Conservation (phyloP, 2,888 invertebrate species). For the Maniola hyperantus region DNA sequence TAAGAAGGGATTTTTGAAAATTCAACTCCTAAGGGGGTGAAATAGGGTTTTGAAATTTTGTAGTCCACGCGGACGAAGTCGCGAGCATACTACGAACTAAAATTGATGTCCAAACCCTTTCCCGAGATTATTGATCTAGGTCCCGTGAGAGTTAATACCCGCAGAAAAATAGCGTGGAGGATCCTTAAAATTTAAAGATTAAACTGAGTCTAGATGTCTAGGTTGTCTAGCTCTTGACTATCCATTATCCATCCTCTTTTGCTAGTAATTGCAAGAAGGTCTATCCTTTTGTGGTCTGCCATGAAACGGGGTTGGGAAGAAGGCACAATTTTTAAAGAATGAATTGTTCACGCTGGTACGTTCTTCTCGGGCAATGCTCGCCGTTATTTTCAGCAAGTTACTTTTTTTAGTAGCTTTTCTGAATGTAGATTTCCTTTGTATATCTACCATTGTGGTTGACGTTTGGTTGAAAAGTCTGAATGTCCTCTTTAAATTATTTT, state of each 20-base stretch:
- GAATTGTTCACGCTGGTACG: slow-evolving; percentile 42
- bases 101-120: too few relatives aligned
- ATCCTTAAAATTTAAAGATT: slow-evolving; percentile 23
- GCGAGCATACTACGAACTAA: too few relatives aligned
- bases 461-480: slow-evolving; percentile 31
- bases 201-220: neutral
- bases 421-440: slow-evolving; percentile 42
- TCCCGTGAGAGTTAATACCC: too few relatives aligned
- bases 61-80: too few relatives aligned
- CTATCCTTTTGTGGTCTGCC: slow-evolving; percentile 29
- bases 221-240: slow-evolving; percentile 17
- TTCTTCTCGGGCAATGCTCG: slow-evolving; percentile 55
- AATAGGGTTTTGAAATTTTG: too few relatives aligned
- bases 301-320: slow-evolving; percentile 30
- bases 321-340: slow-evolving; percentile 34
- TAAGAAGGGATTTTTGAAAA: too few relatives aligned
- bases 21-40: too few relatives aligned
- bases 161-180: slow-evolving; percentile 4
- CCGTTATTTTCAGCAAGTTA: slow-evolving; percentile 54
- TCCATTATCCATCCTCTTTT: slow-evolving; percentile 35
- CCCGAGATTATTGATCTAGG: too few relatives aligned
- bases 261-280: slow-evolving; percentile 28
- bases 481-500: neutral
- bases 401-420: slow-evolving; percentile 48
- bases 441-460: slow-evolving; percentile 39